Evolutionary conservation across 2,113 vertebrate species (phyloP).

Genomic region (Poecilia latipinna): DNA sequence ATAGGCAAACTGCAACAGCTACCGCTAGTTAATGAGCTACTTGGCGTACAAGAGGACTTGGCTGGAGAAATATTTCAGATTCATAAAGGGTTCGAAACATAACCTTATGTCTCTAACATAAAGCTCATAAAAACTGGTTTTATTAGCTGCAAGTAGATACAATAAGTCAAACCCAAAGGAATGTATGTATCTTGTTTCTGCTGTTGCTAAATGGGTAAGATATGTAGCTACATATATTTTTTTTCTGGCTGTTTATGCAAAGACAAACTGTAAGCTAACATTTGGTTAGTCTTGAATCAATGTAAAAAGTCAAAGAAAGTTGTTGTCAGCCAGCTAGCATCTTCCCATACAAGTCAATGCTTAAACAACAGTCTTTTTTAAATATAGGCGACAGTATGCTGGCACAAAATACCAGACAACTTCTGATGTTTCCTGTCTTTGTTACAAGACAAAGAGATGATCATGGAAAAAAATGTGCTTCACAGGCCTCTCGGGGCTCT

Average conservation of each 20-base stretch:
- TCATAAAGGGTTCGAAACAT: neutral
- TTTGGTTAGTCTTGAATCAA: neutral
- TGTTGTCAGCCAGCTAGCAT: neutral
- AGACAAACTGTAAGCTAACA: neutral
- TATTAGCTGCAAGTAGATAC: too few relatives aligned
- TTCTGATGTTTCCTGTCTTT: slow-evolving; percentile 71
- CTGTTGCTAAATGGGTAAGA: neutral
- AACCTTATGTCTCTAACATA: too few relatives aligned
- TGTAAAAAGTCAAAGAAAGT: neutral
- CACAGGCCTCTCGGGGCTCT: slow-evolving; percentile 53
- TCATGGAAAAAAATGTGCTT: slow-evolving; percentile 63
- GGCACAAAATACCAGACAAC: slow-evolving; percentile 51
- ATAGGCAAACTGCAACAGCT: neutral
- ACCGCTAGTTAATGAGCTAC: neutral
- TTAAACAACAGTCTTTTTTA: neutral
- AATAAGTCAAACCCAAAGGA: too few relatives aligned
- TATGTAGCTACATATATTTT: too few relatives aligned
- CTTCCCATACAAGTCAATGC: neutral
- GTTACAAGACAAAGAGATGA: slow-evolving; percentile 68
- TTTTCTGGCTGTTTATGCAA: neutral
- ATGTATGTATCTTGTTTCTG: neutral
- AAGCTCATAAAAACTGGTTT: too few relatives aligned
- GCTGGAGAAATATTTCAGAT: neutral
- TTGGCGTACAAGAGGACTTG: neutral
- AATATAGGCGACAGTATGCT: slow-evolving; percentile 19